A percentile compares a stretch with the other conserved stretches of the same genome.
phyloP scores from a whole-genome alignment of 2,113 vertebrate genomes.

The Stictonetta naevosa region DNA sequence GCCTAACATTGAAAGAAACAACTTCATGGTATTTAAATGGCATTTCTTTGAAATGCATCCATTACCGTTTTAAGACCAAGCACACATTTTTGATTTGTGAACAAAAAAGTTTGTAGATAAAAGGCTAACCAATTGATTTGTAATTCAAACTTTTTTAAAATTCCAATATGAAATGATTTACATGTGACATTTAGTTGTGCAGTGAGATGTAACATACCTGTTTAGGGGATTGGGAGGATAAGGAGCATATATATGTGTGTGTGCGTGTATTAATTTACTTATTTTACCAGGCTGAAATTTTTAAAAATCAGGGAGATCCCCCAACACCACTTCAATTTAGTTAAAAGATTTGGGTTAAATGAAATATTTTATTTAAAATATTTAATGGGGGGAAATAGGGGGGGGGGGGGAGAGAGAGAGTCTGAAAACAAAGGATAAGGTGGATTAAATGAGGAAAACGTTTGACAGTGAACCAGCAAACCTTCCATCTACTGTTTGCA shows the following conservation, averaged over 20 bases:
- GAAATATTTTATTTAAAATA: not conserved
- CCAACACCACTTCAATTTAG: not conserved
- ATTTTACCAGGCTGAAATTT: not conserved
- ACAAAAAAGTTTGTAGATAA: not conserved
- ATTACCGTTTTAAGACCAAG: not conserved
- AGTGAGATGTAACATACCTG: not conserved
- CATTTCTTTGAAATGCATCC: not conserved
- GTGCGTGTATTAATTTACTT: not conserved
- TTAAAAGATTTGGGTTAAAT: not conserved
- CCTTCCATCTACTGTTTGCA: not conserved
- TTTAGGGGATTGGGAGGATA: not conserved
- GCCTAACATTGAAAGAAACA: not conserved
- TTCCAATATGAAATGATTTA: not conserved
- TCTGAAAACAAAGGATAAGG: not conserved
- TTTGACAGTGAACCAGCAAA: not conserved
- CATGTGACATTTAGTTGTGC: not conserved
- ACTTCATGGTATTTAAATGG: not conserved
- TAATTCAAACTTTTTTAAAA: not conserved
- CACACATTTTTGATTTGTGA: not conserved
- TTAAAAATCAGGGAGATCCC: rapidly evolving
- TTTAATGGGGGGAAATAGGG: not conserved
- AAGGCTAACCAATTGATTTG: not conserved
- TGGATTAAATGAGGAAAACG: not conserved
- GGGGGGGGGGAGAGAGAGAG: not conserved
- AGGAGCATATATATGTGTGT: not conserved